phyloP scores from a whole-genome alignment of 2,797 vertebrate species.

The Valencia hispanica region DNA sequence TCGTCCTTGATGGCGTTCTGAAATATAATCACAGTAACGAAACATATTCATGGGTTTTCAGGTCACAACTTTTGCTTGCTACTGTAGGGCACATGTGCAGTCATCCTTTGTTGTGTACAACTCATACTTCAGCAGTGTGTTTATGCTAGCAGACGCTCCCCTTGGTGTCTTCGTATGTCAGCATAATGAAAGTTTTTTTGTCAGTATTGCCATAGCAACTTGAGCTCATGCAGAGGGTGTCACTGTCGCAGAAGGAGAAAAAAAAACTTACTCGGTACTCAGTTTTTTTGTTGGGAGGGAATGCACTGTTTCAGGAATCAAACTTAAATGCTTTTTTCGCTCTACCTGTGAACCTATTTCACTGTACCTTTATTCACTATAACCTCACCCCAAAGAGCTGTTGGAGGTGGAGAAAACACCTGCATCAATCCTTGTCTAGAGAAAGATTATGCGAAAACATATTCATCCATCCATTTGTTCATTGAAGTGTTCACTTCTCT shows the following conservation, averaged over 20 bases:
- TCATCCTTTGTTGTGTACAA: not conserved
- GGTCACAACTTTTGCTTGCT: not conserved
- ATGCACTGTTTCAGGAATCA: not conserved
- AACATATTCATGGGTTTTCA: not conserved
- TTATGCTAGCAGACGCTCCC: constrained; percentile 12
- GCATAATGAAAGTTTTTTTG: constrained; percentile 24
- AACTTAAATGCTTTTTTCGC: not conserved
- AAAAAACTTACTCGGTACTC: not conserved
- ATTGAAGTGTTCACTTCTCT: not conserved
- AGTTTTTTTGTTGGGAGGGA: constrained; percentile 13
- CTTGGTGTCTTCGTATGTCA: constrained; percentile 16
- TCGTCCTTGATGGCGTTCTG: not conserved
- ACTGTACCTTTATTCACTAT: not conserved
- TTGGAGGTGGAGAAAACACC: not conserved
- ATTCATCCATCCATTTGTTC: not conserved
- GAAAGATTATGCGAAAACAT: no score
- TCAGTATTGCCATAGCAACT: constrained; percentile 41
- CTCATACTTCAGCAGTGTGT: constrained; percentile 9
- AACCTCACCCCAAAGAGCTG: not conserved
- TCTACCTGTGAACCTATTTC: not conserved
- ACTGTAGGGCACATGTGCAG: not conserved
- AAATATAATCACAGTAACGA: not conserved
- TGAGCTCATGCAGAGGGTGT: constrained; percentile 18
- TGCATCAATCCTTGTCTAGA: no score
- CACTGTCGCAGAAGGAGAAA: not conserved